phyloP scores from a whole-genome alignment of 2,113 vertebrate species.

The Antidorcas marsupialis region DNA sequence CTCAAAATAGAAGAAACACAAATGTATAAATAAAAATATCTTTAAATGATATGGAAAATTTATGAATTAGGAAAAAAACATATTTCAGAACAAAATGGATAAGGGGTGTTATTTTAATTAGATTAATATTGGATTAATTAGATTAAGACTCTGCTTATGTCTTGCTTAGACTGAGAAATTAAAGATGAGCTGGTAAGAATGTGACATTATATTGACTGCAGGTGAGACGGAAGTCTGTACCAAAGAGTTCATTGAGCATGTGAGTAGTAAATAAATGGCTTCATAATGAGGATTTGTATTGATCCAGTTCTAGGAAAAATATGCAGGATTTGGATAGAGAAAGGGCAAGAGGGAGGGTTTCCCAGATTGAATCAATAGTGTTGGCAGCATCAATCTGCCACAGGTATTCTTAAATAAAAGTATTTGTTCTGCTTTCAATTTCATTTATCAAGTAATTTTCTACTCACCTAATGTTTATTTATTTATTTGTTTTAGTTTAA shows the following conservation, averaged over 20 bases:
- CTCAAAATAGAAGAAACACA: not conserved
- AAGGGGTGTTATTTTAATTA: not conserved
- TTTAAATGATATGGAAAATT: not conserved
- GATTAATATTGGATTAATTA: not conserved
- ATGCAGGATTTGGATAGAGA: not conserved
- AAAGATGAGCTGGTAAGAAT: not conserved
- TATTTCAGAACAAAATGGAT: not conserved
- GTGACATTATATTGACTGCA: not conserved
- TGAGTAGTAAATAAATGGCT: not conserved
- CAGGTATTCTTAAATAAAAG: not conserved
- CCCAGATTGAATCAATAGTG: slow-evolving; percentile 13
- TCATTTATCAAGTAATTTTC: slow-evolving; percentile 14
- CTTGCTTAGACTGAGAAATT: not conserved
- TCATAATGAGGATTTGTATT: slow-evolving; percentile 31
- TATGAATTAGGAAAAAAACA: not conserved
- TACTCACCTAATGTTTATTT: not conserved
- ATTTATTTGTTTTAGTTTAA: too few species aligned
- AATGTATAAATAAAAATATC: not conserved
- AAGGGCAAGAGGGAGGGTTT: not conserved
- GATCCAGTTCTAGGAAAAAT: slow-evolving; percentile 12
- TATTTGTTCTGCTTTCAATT: not conserved
- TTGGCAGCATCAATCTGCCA: not conserved
- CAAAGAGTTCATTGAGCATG: not conserved
- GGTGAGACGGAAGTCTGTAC: too few species aligned
- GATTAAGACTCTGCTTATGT: not conserved